Base-by-base conservation (phyloP, 2,888 invertebrate genomes). In the Aphidoletes aphidimyza region DNA sequence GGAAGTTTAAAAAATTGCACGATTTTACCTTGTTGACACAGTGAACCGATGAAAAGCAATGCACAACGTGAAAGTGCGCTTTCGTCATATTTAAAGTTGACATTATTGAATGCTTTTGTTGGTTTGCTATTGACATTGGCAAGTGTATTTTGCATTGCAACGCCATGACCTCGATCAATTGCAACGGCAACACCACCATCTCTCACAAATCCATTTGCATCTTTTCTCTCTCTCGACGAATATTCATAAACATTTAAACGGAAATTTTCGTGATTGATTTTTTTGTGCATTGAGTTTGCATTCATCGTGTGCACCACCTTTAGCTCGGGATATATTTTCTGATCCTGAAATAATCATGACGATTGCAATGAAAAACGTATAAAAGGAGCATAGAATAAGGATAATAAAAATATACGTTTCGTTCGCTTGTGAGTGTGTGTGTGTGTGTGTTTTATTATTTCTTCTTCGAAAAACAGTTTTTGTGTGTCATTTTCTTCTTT, bases 21-120 rank as follows among this genome's bases (percentile, higher is more conserved):
- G 30, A 6, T 42, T 69, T 69, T 81, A 88, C 91, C 91, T 89
- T 91, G 91, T 86, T 91, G 91, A 85, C 90, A 90, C 85, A 91
- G 88, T 11, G 91, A 89, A 36, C 91, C 90, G 42, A 89, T 88
- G 83, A 90, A 89, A 85, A 1, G 91, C 88, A 85, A 89, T 87
- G 26, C 89, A 89, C 83, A 89, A 89, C 83, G 87, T 19, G 89
- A 88, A 26, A 88, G 88, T 30, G 87, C 86, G 0, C 88, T 87
- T 22, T 36, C 85, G 37, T 81, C 81, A 39, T 81, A 81, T 39
- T 81, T 37, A 1, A 37, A 9, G 22, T 81, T 30, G 3, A 69
- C 14, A 30, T 69, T 69, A 69, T 69, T 30, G 83, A 69, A 85
- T 30, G 34, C 14, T 34, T 69, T 69, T 69, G 69, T 69, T 34